phyloP scores from a whole-genome alignment of 2,888 invertebrate genomes.

The Mythimna impura region DNA sequence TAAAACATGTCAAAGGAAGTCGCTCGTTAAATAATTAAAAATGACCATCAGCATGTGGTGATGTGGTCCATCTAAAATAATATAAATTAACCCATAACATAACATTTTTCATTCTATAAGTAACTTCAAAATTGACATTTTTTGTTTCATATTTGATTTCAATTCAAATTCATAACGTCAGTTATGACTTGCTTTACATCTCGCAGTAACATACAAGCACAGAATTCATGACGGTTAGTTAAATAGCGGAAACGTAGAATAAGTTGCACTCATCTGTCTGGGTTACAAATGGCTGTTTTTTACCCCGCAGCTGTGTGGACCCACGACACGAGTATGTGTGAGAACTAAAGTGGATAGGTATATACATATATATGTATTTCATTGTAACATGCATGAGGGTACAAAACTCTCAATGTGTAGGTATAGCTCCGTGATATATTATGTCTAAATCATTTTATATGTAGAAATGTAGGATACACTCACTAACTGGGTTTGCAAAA shows the following conservation, averaged over 20 bases:
- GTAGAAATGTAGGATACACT: neutral
- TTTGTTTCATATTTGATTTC: neutral
- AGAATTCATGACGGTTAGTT: constrained; percentile 7
- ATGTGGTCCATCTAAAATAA: constrained; percentile 5
- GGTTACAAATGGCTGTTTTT: constrained; percentile 43
- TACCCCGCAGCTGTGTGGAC: constrained; percentile 46
- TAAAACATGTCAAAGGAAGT: constrained; percentile 37
- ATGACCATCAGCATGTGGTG: neutral
- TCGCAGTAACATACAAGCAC: neutral
- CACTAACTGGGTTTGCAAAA: constrained; percentile 24
- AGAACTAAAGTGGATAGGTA: constrained; percentile 36
- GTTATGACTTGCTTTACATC: neutral
- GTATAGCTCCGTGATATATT: constrained; percentile 2
- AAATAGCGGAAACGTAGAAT: constrained; percentile 44
- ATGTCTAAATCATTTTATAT: constrained; percentile 4
- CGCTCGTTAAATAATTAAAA: constrained; percentile 28
- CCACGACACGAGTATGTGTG: constrained; percentile 21
- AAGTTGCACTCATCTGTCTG: constrained; percentile 53
- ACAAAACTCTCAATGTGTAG: constrained; percentile 16
- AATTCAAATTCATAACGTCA: neutral
- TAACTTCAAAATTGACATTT: neutral
- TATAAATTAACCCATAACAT: neutral
- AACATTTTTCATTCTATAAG: too few relatives aligned
- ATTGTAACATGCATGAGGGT: constrained; percentile 24
- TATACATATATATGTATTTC: constrained; percentile 7